Conservation (phyloP, 2,113 vertebrate species). For the Mormyrus lacerda region DNA sequence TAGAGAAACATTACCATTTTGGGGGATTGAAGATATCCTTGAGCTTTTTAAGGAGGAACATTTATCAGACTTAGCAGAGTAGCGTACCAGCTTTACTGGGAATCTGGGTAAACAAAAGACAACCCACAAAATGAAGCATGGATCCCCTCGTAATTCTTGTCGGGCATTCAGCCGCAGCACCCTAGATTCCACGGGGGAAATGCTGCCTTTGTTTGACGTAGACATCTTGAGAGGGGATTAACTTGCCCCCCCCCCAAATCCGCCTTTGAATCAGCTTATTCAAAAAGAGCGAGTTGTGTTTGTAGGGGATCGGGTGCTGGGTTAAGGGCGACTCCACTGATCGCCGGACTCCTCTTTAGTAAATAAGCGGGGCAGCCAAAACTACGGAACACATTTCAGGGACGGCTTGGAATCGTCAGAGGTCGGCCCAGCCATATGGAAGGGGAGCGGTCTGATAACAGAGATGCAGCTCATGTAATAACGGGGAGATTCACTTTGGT, state of each 20-base stretch:
- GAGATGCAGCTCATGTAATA: slow-evolving; percentile 49
- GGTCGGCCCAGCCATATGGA: slow-evolving; percentile 44
- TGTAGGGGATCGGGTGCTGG: not conserved
- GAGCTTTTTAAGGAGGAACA: slow-evolving; percentile 30
- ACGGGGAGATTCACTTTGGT: slow-evolving; percentile 36
- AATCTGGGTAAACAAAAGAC: not conserved
- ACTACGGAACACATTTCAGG: slow-evolving; percentile 47
- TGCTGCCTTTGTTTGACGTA: not conserved
- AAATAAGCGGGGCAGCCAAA: slow-evolving; percentile 37
- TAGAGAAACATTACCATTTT: slow-evolving; percentile 13
- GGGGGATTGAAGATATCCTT: slow-evolving; percentile 32
- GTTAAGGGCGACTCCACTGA: not conserved
- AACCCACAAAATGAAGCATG: slow-evolving; percentile 7
- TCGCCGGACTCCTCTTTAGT: slow-evolving; percentile 25
- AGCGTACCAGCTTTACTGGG: slow-evolving; percentile 1
- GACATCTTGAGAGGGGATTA: not conserved
- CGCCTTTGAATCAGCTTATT: not conserved
- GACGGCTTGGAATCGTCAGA: slow-evolving; percentile 48
- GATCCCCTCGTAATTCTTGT: slow-evolving; percentile 8
- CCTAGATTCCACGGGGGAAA: not conserved
- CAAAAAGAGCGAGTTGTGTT: not conserved
- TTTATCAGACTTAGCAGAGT: not conserved
- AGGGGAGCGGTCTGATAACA: slow-evolving; percentile 50
- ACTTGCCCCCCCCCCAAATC: not conserved
- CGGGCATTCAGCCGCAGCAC: slow-evolving; percentile 6